phyloP scores from a whole-genome alignment of 2,888 invertebrate species.

The Escarpia spicata region DNA sequence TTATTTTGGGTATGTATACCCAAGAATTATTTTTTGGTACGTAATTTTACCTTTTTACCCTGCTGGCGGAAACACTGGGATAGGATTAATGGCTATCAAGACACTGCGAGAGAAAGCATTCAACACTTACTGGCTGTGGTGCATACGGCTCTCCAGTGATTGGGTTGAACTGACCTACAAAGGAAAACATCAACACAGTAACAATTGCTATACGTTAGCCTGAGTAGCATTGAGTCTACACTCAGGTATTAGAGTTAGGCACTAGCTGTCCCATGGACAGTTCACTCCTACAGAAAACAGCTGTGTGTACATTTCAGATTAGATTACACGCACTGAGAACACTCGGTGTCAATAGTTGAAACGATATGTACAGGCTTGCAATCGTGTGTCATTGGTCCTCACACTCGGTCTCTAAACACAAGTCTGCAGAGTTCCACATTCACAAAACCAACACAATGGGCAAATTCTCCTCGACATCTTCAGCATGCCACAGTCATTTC shows the following conservation, averaged over 20 bases:
- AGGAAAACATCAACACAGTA: neutral
- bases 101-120: neutral
- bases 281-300: neutral
- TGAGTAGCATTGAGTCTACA: neutral
- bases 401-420: too few species aligned
- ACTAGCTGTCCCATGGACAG: neutral
- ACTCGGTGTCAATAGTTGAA: neutral
- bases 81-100: neutral
- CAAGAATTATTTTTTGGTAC: too few species aligned
- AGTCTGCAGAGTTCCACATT: too few species aligned
- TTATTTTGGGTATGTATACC: too few species aligned
- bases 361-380: too few species aligned
- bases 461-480: too few species aligned
- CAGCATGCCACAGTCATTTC: too few species aligned
- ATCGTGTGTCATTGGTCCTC: too few species aligned
- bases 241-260: neutral
- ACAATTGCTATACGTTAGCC: neutral
- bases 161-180: neutral
- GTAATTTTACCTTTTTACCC: too few species aligned
- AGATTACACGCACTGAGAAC: neutral
- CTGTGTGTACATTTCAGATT: slow-evolving; percentile 10
- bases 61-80: too few species aligned
- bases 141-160: neutral
- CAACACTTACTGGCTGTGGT: neutral
- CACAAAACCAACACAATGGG: too few species aligned